Evolutionary conservation across 2,113 vertebrate genomes (phyloP).

Genomic region (Periophthalmus modestus): DNA sequence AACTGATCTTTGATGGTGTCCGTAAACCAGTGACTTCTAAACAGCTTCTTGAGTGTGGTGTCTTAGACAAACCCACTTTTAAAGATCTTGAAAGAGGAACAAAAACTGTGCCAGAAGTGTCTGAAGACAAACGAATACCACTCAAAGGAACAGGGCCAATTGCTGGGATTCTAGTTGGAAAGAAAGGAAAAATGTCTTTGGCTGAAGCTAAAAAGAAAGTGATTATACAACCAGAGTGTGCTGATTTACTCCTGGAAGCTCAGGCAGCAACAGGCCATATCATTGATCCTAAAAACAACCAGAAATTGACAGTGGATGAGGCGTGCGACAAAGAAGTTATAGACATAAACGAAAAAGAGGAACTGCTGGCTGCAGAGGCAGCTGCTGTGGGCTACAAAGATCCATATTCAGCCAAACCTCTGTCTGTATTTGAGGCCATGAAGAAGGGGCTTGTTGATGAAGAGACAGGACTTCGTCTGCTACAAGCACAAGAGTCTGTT

Average conservation of each 20-base stretch:
- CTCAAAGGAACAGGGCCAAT: slow-evolving; percentile 90
- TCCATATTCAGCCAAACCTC: slow-evolving; percentile 80
- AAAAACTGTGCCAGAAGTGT: slow-evolving; percentile 85
- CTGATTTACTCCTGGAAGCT: slow-evolving; percentile 87
- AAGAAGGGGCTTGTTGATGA: slow-evolving; percentile 85
- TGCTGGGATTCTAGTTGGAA: slow-evolving; percentile 79
- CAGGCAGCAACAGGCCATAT: slow-evolving; percentile 93
- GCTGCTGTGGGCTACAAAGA: slow-evolving; percentile 88
- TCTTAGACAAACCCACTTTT: slow-evolving; percentile 86
- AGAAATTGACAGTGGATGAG: slow-evolving; percentile 84
- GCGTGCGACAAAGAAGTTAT: slow-evolving; percentile 86
- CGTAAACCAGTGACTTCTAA: slow-evolving; percentile 90
- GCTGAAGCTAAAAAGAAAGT: slow-evolving; percentile 88
- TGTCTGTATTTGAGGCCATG: slow-evolving; percentile 87
- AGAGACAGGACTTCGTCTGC: slow-evolving; percentile 81
- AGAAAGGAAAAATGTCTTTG: slow-evolving; percentile 82
- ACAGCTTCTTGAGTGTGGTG: slow-evolving; percentile 87
- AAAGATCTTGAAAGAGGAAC: slow-evolving; percentile 85
- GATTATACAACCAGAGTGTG: slow-evolving; percentile 80
- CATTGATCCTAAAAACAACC: slow-evolving; percentile 85
- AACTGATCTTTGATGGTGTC: slow-evolving; percentile 88
- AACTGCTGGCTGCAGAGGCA: slow-evolving; percentile 87
- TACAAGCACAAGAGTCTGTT: slow-evolving; percentile 89
- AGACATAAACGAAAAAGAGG: slow-evolving; percentile 82
- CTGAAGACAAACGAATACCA: slow-evolving; percentile 83